phyloP scores from a whole-genome alignment of 2,113 vertebrate species.

The Proteles cristata region DNA sequence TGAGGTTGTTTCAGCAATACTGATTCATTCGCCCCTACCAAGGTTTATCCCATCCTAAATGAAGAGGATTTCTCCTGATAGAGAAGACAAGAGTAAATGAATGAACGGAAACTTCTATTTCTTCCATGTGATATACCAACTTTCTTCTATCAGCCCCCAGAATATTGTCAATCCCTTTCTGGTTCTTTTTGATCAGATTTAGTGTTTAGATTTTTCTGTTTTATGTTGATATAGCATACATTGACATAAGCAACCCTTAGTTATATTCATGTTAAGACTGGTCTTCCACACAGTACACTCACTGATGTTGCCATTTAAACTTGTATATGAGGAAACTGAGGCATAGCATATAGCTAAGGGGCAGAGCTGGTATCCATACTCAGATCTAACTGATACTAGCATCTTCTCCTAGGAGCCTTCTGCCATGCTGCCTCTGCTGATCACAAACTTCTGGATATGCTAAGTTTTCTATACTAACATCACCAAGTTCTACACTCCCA shows the following conservation, averaged over 20 bases:
- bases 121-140: accelerated
- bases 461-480: background rate
- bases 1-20: background rate
- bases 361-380: accelerated
- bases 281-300: background rate
- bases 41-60: background rate
- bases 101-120: background rate
- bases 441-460: background rate
- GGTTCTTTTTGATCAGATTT: background rate
- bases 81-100: background rate
- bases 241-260: background rate
- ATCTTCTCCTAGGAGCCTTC: background rate
- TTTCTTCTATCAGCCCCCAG: background rate
- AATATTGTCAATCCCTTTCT: background rate
- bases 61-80: background rate
- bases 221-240: background rate
- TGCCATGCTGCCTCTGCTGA: accelerated
- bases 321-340: background rate
- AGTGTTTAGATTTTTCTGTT: background rate
- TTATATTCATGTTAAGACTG: background rate
- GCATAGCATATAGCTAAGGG: accelerated
- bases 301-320: background rate
- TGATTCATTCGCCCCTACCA: background rate
- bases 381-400: accelerated
- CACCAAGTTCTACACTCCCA: too few species aligned